Conservation (phyloP, 2,888 invertebrate species). For the Stenoptilia bipunctidactyla region DNA sequence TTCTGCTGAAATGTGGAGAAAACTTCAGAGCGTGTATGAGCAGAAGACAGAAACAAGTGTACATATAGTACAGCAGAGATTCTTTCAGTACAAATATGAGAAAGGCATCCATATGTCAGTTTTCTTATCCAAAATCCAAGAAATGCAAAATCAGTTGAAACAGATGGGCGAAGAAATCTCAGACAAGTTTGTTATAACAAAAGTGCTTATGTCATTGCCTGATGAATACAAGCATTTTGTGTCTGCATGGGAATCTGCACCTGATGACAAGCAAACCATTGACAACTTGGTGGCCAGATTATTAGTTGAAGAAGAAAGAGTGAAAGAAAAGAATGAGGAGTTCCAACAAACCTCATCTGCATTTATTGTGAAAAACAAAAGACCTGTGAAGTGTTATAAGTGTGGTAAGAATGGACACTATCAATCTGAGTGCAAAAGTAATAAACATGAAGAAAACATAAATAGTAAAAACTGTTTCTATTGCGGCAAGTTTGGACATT, state of each 20-base stretch:
- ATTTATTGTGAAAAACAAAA: not conserved
- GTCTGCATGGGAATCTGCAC: conserved; percentile 18
- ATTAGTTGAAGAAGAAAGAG: conserved; percentile 12
- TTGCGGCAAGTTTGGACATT: conserved; percentile 12
- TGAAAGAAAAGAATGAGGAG: conserved; percentile 5
- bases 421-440: conserved; percentile 10
- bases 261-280: conserved; percentile 9
- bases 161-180: conserved; percentile 21
- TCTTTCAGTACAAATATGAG: conserved; percentile 22
- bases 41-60: conserved; percentile 26
- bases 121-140: conserved; percentile 22
- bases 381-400: not conserved
- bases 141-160: conserved; percentile 19
- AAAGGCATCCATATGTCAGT: conserved; percentile 17
- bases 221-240: conserved; percentile 22
- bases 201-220: conserved; percentile 16
- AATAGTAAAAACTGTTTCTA: conserved; percentile 10
- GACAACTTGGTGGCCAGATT: conserved; percentile 11
- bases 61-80: conserved; percentile 27
- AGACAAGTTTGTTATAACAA: not conserved
- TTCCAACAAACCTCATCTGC: not conserved
- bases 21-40: conserved; percentile 24
- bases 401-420: conserved; percentile 3
- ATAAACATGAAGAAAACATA: conserved; percentile 1
- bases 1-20: conserved; percentile 24